A percentile compares a stretch with the other conserved stretches of the same genome.
Conservation (phyloP, 2,797 vertebrate genomes). For the Tinamus major region DNA sequence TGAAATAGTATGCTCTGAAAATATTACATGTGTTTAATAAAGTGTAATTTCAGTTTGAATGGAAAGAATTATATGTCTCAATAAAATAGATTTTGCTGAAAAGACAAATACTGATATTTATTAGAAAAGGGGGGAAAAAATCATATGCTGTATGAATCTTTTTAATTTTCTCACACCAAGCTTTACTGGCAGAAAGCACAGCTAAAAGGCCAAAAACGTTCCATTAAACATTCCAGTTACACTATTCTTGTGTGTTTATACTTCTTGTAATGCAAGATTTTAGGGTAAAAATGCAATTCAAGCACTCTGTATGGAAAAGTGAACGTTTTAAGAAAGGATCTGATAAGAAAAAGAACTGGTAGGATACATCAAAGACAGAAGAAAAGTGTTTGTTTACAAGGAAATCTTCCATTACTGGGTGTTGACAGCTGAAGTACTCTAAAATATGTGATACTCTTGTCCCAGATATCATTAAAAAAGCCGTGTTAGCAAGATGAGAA, state of each 20-base stretch:
- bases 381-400: not conserved
- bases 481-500: not conserved
- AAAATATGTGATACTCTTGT: not conserved
- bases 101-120: not conserved
- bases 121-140: conserved; percentile 1
- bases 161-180: not conserved
- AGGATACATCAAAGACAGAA: not conserved
- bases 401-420: not conserved
- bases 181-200: not conserved
- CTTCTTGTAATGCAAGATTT: not conserved
- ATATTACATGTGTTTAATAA: not conserved
- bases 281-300: not conserved
- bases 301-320: not conserved
- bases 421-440: not conserved
- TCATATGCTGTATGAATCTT: not conserved
- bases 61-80: not conserved
- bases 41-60: not conserved
- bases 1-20: not conserved
- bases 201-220: not conserved
- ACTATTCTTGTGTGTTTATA: not conserved
- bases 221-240: not conserved
- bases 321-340: not conserved
- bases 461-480: not conserved
- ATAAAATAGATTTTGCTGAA: not conserved
- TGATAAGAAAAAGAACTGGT: not conserved